phyloP scores from a whole-genome alignment of 2,888 invertebrate genomes.

The Emmelina monodactyla region DNA sequence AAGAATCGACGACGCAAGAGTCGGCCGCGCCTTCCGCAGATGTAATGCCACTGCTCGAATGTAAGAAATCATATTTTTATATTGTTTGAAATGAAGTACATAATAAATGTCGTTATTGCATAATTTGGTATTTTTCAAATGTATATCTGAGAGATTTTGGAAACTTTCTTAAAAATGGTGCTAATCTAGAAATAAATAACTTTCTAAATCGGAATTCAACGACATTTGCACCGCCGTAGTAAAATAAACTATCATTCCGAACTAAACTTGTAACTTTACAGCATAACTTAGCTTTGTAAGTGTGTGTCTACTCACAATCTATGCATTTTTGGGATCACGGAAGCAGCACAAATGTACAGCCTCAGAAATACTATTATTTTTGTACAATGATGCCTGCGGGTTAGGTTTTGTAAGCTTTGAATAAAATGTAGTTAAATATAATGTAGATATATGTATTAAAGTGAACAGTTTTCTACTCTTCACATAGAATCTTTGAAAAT shows the following conservation, averaged over 20 bases:
- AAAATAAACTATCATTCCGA: background rate
- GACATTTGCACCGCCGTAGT: background rate
- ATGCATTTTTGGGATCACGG: conserved; percentile 8
- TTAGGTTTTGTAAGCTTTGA: too few relatives aligned
- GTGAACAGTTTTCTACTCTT: too few relatives aligned
- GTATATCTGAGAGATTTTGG: conserved; percentile 28
- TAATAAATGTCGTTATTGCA: conserved; percentile 47
- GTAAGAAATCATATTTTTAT: conserved; percentile 61
- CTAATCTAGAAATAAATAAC: conserved; percentile 33
- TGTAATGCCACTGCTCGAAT: conserved; percentile 39
- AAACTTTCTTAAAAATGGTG: conserved; percentile 51
- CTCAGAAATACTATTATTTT: conserved; percentile 8
- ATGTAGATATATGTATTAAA: too few relatives aligned
- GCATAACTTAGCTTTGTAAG: conserved; percentile 1
- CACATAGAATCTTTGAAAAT: too few relatives aligned
- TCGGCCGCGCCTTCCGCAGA: conserved; percentile 5
- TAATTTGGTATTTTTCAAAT: conserved; percentile 46
- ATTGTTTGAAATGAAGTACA: conserved; percentile 59
- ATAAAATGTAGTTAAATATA: too few relatives aligned
- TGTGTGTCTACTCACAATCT: background rate
- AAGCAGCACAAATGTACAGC: conserved; percentile 10
- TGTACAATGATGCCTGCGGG: conserved; percentile 9
- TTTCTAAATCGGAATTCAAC: background rate
- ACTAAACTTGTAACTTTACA: too few relatives aligned
- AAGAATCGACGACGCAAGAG: too few relatives aligned